These are phyloP conservation scores for Anastrepha obliqua DNA, from an alignment of 1,140 invertebrate species.

Conservation along the genomic window DNA sequence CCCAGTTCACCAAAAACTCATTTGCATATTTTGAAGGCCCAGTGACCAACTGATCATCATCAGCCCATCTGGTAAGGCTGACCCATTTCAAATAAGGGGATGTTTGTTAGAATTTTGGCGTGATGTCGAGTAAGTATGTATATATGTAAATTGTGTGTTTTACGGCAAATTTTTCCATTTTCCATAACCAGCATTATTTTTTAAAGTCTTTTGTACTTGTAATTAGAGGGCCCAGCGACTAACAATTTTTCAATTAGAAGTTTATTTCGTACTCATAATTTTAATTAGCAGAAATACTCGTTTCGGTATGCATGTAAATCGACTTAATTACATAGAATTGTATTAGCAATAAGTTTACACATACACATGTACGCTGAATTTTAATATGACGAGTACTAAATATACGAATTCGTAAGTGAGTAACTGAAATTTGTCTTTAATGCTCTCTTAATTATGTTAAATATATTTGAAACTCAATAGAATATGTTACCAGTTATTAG, in stretches of 20 bases:
- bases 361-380: too few relatives aligned
- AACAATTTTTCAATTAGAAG: too few relatives aligned
- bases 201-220: background rate
- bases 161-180: background rate
- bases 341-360: too few relatives aligned
- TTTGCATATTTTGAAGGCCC: constrained; percentile 51
- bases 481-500: too few relatives aligned
- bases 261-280: background rate
- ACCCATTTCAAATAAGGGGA: constrained; percentile 11
- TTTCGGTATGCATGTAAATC: background rate
- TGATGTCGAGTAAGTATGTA: background rate
- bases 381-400: too few relatives aligned
- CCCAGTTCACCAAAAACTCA: constrained; percentile 20
- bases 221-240: background rate
- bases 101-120: background rate
- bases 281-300: background rate
- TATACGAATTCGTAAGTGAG: too few relatives aligned
- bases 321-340: background rate
- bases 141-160: background rate
- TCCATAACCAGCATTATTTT: too few relatives aligned
- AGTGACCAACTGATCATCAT: constrained; percentile 34
- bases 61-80: constrained; percentile 8
- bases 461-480: too few relatives aligned
- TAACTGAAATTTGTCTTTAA: too few relatives aligned
- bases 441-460: too few relatives aligned